Base-by-base conservation (phyloP, 1,140 invertebrate genomes). In the Leptestheria dahalacensis region DNA sequence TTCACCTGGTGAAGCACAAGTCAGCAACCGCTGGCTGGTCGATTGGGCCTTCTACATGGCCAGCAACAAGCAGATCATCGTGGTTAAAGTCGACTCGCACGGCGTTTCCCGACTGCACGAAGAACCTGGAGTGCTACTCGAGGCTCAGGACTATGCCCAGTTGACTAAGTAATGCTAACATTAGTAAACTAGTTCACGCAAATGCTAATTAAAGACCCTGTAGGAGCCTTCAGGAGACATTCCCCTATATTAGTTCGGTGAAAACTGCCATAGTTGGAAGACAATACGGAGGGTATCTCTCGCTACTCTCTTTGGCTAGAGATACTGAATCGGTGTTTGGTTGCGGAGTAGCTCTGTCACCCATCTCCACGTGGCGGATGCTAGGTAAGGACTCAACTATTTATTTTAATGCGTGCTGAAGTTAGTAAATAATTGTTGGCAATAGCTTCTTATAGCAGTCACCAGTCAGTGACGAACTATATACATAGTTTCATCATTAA, bases 331-430 rank as follows among this genome's bases (percentile, higher is more conserved):
- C 58, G 9, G 41, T 86, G 47, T 84, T 90, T 60, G 76, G 82
- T 62, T 92, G 88, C 72, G 84, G 83, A 3, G 82, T 89, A 6
- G 77, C 86, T 28, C 76, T 91, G 2, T 84, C 88, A 57, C 89
- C 89, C 0, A 82, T 91, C 51, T 82, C 85, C 1, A 86, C 85
- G 67, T 86, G 85, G 75, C 73, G 29, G n/a, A 53, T 29, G 6
- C 25, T 60, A 28, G 48, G 58, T 60, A 60, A 11, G 26, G 33
- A 12, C 2, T 11, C 24, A n/a, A n/a, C n/a, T n/a, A n/a, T n/a
- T n/a, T n/a, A n/a, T n/a, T n/a, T n/a, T n/a, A n/a, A n/a, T n/a
- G n/a, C n/a, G n/a, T n/a, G n/a, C n/a, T n/a, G n/a, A n/a, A n/a
- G n/a, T n/a, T n/a, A n/a, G n/a, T n/a, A n/a, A n/a, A n/a, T n/a